Evolutionary conservation across 1,140 invertebrate genomes (phyloP).

Genomic region (Pantala flavescens): DNA sequence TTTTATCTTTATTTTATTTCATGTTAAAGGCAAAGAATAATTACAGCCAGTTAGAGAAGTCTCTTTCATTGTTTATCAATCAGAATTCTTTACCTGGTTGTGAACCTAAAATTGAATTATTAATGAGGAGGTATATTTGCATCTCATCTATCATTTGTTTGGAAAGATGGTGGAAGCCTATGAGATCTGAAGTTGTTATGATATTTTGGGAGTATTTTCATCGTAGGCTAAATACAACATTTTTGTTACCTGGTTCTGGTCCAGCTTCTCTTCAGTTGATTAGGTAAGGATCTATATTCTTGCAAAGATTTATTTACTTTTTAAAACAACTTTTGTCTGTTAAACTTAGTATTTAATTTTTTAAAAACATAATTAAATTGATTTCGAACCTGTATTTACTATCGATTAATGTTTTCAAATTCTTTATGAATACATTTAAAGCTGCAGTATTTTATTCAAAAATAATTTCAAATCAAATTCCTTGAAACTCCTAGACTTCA

Average conservation of each 20-base stretch:
- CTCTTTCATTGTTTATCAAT: background rate
- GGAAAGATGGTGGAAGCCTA: background rate
- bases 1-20: background rate
- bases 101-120: background rate
- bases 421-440: too few species aligned
- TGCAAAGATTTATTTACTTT: too few species aligned
- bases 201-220: background rate
- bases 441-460: too few species aligned
- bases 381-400: too few species aligned
- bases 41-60: background rate
- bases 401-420: too few species aligned
- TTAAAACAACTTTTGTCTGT: too few species aligned
- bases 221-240: background rate
- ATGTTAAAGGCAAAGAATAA: background rate
- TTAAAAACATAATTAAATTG: too few species aligned
- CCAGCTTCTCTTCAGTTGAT: background rate
- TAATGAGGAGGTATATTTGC: background rate
- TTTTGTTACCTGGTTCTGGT: background rate
- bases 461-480: too few species aligned
- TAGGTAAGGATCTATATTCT: background rate
- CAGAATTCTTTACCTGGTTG: background rate
- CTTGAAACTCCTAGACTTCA: too few species aligned
- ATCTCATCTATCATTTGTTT: background rate
- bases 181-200: background rate
- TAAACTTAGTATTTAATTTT: too few species aligned